Evolutionary conservation across 2,888 invertebrate species (phyloP), one percentile per base, ranked within the genome.

Genomic region (Cordylochernes scorpioides): DNA sequence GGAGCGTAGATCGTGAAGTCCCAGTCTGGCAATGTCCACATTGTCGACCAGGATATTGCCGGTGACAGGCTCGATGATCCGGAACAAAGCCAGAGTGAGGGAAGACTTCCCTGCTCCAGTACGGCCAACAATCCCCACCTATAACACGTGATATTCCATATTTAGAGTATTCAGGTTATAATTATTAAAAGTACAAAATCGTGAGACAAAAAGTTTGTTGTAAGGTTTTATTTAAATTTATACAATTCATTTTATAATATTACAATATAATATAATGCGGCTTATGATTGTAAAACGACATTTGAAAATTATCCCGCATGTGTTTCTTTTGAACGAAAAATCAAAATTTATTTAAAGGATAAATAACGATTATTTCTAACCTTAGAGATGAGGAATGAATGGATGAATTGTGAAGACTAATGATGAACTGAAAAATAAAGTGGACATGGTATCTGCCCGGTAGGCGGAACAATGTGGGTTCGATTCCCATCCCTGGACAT

Each of bases 41-140:
- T 43, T 46, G 39, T 54, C 53, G 27, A 53, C 49, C 15, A 40
- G 31, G 27, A 54, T 52, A 5, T 30, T 33, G 17, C 53, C 53
- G 12, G 38, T 42, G 4, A 35, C 32, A 21, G 48, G 44, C 35
- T 53, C 53, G 26, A 52, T 45, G 6, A 52, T 43, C 3, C 52
- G 44, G 41, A 51, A 52, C 3, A 52, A 39, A 2, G 48, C 45
- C 22, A 48, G 29, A 7, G 47, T 46, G 8, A 52, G 28, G 5
- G 50, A 50, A 25, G 46, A 47, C 33, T 52, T 50, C 33, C 51
- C 51, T 4, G 52, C 48, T 24, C 52, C 52, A 6, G 52, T 54
- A 33, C 52, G 35, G 24, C 53, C 52, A 8, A 54, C 49, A 28
- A 52, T 49, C 13, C 52, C 51, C 15, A 54, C 40, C 32, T 35